Conservation (phyloP, 2,113 vertebrate species). For the Takifugu bimaculatus region DNA sequence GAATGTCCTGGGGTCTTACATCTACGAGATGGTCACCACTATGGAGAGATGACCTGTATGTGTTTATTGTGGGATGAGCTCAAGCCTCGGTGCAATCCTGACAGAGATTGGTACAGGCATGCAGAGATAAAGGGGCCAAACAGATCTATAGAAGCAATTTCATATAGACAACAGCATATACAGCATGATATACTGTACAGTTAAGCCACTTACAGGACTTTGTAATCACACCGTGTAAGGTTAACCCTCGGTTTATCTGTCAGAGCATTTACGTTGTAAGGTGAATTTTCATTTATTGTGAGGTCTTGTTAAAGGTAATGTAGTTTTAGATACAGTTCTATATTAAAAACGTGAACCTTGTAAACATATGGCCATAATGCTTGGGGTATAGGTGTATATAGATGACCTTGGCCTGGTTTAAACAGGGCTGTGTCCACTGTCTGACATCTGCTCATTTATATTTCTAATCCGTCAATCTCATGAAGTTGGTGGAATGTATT, state of each 20-base stretch:
- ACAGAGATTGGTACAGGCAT: slow-evolving; percentile 47
- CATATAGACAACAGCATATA: slow-evolving; percentile 19
- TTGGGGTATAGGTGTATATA: slow-evolving; percentile 14
- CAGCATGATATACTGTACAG: neutral
- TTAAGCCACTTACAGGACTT: slow-evolving; percentile 21
- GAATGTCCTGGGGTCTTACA: slow-evolving; percentile 42
- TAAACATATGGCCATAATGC: slow-evolving; percentile 36
- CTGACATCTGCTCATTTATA: slow-evolving; percentile 23
- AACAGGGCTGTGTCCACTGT: slow-evolving; percentile 11
- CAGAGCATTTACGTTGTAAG: slow-evolving; percentile 30
- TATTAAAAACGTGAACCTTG: slow-evolving; percentile 43
- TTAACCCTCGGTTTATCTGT: slow-evolving; percentile 42
- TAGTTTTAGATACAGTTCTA: slow-evolving; percentile 30
- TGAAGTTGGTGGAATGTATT: slow-evolving; percentile 29
- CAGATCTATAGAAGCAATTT: slow-evolving; percentile 19
- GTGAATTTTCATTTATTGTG: slow-evolving; percentile 49
- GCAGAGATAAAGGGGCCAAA: slow-evolving; percentile 32
- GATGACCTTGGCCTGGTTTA: slow-evolving; percentile 51
- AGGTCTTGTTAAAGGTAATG: slow-evolving; percentile 51
- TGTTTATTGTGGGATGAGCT: slow-evolving; percentile 65
- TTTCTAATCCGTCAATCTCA: slow-evolving; percentile 39
- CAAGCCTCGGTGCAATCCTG: slow-evolving; percentile 44
- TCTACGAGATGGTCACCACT: slow-evolving; percentile 56
- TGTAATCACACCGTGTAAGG: slow-evolving; percentile 46
- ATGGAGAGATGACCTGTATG: slow-evolving; percentile 53